These are phyloP conservation scores for Toxotes jaculatrix DNA, from an alignment of 2,113 vertebrate genomes.

Conservation along the genomic window DNA sequence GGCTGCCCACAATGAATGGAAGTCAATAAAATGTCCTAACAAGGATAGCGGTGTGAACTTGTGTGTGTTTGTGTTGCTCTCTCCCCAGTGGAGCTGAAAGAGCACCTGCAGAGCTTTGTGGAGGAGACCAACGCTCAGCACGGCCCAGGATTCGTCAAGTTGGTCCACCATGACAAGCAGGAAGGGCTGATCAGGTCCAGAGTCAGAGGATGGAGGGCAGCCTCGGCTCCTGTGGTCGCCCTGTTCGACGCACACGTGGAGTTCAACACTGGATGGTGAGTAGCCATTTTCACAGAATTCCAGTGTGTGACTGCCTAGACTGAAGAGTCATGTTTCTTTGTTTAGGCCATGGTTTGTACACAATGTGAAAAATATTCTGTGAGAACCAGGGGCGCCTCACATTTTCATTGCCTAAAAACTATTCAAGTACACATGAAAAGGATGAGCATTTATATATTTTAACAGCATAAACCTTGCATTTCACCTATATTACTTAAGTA, in stretches of 20 bases:
- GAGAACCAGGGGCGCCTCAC: too few relatives aligned
- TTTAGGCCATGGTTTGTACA: too few relatives aligned
- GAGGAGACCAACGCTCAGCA: constrained; percentile 88
- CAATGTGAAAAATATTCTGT: too few relatives aligned
- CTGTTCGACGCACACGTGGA: constrained; percentile 98
- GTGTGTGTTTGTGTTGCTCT: constrained; percentile 28
- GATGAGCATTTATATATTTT: too few relatives aligned
- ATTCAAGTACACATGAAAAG: too few relatives aligned
- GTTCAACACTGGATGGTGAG: constrained; percentile 94
- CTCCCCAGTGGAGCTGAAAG: constrained; percentile 91
- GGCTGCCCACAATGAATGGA: too few relatives aligned
- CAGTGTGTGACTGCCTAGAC: too few relatives aligned
- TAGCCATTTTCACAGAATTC: neutral
- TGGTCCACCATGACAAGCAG: constrained; percentile 91
- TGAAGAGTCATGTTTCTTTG: too few relatives aligned
- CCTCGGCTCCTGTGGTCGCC: constrained; percentile 91
- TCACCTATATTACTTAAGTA: too few relatives aligned
- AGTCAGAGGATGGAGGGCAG: constrained; percentile 93
- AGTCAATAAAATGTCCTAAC: too few relatives aligned
- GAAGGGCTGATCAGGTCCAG: constrained; percentile 95
- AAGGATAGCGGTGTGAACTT: neutral
- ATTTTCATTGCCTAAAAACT: too few relatives aligned
- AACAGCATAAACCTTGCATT: too few relatives aligned
- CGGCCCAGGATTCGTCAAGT: constrained; percentile 90
- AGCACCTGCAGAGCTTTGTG: constrained; percentile 90